Evolutionary conservation across 2,888 invertebrate genomes (phyloP), one percentile per base, ranked within the genome.

Genomic region (Drosophila macrospina): DNA sequence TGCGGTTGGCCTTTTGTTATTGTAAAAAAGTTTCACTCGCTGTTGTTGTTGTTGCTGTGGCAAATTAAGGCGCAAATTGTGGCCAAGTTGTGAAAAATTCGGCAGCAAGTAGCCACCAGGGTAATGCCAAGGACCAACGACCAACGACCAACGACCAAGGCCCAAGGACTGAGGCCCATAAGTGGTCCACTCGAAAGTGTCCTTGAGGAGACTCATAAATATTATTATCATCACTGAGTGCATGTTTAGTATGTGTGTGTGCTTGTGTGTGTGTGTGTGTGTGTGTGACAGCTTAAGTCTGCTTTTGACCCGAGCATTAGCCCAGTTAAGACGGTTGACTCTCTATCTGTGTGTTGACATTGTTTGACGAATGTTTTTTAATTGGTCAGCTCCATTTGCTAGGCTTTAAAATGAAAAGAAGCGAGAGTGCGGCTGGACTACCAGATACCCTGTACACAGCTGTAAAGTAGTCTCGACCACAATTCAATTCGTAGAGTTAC

Each of bases 51-150:
- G 78, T 56, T 55, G 59, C 66, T 80, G 85, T 69, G 75, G 79
- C 78, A 89, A 89, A 89, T 89, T 89, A 86, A 89, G 86, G 89
- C 86, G 76, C 80, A 89, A 89, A 87, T 89, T 89, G 89, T 87
- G 86, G 89, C 86, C 86, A 87, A 88, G 81, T 88, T 75, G 86
- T 75, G 80, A 81, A 78, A 78, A 85, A 73, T 80, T 65, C 68
- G 65, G 50, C 78, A 13, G 41, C 68, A 88, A 86, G 86, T 88
- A 77, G 89, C 88, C 86, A 87, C 89, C 70, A 83, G 89, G 88
- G 86, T 85, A 85, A 87, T 80, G 68, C 73, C 42, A 50, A 48
- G 15, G 39, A 59, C 56, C 64, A 13, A 32, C 8, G 26, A 54
- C 41, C 45, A 66, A 48, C 4, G 51, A 52, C 56, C 64, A 32